Evolutionary conservation across 1,140 invertebrate species (phyloP), one percentile per base, ranked within the genome.

Genomic region (Philopotamus ludificatus): DNA sequence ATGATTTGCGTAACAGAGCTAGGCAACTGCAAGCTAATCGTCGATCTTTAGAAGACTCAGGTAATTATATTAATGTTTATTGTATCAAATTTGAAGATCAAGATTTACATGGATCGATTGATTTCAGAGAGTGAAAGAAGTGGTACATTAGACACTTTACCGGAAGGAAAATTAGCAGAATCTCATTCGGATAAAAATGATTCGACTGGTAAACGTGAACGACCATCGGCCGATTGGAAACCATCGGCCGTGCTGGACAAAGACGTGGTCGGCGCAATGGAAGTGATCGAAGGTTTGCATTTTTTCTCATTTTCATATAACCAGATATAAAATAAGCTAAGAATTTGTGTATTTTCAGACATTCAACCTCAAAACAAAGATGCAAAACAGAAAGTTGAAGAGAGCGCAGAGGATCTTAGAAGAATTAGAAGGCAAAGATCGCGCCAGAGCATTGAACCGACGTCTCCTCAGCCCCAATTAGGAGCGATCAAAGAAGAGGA

Each of bases 241-340:
- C 90, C 90, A 15, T 87, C 87, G 10, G 82, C 81, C 65, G 83
- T 87, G 15, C 85, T 91, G 7, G 89, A 93, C 66, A 91, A 88
- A 18, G 92, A 93, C 76, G 88, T 94, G 28, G 89, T 93, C 68
- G 82, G 86, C 53, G 88, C 90, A 21, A 89, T 94, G 82, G 91
- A 94, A 80, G 87, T 90, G 25, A 91, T 94, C 60, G 92, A 93
- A 83, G 89, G 90, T 90, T 76, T 63, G 47, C 49, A 53, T 53
- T 9, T 15, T 10, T 53, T 7, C 16, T 9, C 15, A 47, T 47
- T 9, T 18, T 9, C 16, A 47, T 47, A 47, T 59, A 18, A 3
- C 8, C 57, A 44, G 25, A 1, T 41, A 58, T 23, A 21, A n/a
- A 10, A n/a, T 26, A 51, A 64, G 65, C 34, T 65, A 61, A 3